A percentile compares a stretch with the other conserved stretches of the same genome.
These are phyloP conservation scores for Charina bottae DNA, from an alignment of 2,113 vertebrate species.

Conservation along the genomic window DNA sequence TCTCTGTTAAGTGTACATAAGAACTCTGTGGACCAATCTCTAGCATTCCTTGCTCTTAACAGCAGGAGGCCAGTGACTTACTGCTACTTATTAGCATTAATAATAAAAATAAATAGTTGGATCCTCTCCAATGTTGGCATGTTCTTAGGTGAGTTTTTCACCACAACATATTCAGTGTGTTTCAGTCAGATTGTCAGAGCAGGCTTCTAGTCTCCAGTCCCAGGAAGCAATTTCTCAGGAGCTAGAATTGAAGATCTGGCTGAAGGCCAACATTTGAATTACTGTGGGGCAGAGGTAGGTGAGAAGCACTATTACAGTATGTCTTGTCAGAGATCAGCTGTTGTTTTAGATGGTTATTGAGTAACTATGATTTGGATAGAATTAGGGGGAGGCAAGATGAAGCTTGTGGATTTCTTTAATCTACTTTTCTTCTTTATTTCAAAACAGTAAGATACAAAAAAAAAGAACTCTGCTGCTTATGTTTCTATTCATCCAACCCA, in stretches of 20 bases:
- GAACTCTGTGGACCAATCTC: too few relatives aligned
- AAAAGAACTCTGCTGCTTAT: background rate
- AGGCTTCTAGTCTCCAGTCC: background rate
- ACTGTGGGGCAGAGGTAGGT: background rate
- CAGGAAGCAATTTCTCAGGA: background rate
- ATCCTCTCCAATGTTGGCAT: too few relatives aligned
- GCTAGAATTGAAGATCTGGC: background rate
- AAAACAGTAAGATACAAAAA: background rate
- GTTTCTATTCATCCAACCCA: background rate
- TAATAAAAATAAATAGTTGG: too few relatives aligned
- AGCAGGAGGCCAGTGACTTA: too few relatives aligned
- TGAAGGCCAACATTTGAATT: background rate
- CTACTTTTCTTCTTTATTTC: background rate
- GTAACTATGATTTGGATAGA: background rate
- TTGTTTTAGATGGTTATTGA: background rate
- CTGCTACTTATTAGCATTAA: too few relatives aligned
- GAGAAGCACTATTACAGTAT: background rate
- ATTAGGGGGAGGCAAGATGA: background rate
- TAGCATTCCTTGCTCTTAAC: too few relatives aligned
- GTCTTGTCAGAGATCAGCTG: background rate
- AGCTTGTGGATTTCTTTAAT: background rate
- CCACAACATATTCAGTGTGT: background rate
- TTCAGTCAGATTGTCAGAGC: background rate
- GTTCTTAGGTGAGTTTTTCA: too few relatives aligned
- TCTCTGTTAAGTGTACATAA: too few relatives aligned